A percentile compares a stretch with the other conserved stretches of the same genome.
phyloP scores from a whole-genome alignment of 2,888 invertebrate genomes.

The Temnothorax unifasciatus region DNA sequence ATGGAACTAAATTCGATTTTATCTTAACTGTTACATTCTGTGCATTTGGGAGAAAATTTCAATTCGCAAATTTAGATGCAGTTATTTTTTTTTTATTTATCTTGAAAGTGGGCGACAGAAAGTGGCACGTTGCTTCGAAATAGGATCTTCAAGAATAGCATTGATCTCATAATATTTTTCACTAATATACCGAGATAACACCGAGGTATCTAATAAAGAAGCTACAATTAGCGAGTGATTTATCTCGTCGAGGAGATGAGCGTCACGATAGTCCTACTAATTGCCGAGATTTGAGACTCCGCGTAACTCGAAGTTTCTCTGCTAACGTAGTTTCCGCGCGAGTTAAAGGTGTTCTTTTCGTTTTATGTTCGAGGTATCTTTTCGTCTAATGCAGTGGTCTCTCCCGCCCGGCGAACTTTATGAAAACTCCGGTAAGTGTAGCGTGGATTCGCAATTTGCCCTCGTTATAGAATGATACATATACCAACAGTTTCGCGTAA shows the following conservation, averaged over 20 bases:
- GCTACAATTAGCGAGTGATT: slow-evolving; percentile 39
- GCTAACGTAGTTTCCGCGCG: slow-evolving; percentile 38
- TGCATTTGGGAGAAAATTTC: background rate
- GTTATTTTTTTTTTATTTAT: background rate
- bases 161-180: slow-evolving; percentile 2
- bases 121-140: background rate
- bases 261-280: slow-evolving; percentile 50
- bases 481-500: slow-evolving; percentile 52
- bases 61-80: background rate
- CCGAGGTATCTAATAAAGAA: slow-evolving; percentile 26
- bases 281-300: slow-evolving; percentile 48
- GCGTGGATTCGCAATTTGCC: slow-evolving; percentile 66
- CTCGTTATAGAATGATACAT: slow-evolving; percentile 68
- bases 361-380: slow-evolving; percentile 68
- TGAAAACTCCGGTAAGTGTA: slow-evolving; percentile 74
- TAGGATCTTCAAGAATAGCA: background rate
- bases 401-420: slow-evolving; percentile 65
- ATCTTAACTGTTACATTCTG: background rate
- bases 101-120: background rate
- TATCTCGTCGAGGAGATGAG: slow-evolving; percentile 43
- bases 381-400: slow-evolving; percentile 68
- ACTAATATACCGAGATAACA: background rate
- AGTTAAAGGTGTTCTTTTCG: slow-evolving; percentile 48
- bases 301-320: slow-evolving; percentile 45
- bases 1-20: background rate